Base-by-base conservation (phyloP, 2,113 vertebrate species). In the Myodes glareolus region DNA sequence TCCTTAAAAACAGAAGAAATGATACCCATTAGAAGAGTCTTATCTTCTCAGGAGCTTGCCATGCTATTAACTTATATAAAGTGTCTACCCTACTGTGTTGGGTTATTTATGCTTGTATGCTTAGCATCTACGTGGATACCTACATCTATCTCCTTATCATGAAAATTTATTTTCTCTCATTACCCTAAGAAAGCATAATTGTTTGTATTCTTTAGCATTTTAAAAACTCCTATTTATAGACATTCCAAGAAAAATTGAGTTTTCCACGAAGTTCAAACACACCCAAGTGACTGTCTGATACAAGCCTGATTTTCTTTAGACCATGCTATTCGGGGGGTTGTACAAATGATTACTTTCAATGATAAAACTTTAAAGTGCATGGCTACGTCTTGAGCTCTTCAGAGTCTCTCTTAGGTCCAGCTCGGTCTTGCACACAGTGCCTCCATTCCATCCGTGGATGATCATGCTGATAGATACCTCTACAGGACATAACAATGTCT, bases 251-350 rank as follows among this genome's bases (percentile, higher is more conserved):
- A 94, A 90, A 84, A 50, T 0, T 67, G 27, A 19, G 10, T 68
- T 87, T 87, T 82, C 6, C 17, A 21, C 31, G 29, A 77, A 88
- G 23, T 52, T 13, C 10, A 13, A 95, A 80, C 21, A 82, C 16
- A 67, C 11, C 88, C 63, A 82, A 94, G 9, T 17, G 58, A 86
- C 8, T 52, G 21, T 96, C 76, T 85, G 52, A 92, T 19, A 67
- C 45, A 88, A 73, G 95, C 92, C 94, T 98, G 97, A 98, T 98
- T 98, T 98, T 98, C 92, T 97, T 97, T 27, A 2, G 98, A 97
- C 97, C 97, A 97, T 97, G 97, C 98, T 97, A 96, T 93, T 94
- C 94, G 96, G 91, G 67, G n/a, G 27, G 42, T 96, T 91, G 25
- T 7, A 29, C 14, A 90, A 92, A 39, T 52, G 45, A 82, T 84